A percentile compares a stretch with the other conserved stretches of the same genome.
phyloP scores from a whole-genome alignment of 53 echinoderm and acorn worm genomes.

The Astropecten irregularis region DNA sequence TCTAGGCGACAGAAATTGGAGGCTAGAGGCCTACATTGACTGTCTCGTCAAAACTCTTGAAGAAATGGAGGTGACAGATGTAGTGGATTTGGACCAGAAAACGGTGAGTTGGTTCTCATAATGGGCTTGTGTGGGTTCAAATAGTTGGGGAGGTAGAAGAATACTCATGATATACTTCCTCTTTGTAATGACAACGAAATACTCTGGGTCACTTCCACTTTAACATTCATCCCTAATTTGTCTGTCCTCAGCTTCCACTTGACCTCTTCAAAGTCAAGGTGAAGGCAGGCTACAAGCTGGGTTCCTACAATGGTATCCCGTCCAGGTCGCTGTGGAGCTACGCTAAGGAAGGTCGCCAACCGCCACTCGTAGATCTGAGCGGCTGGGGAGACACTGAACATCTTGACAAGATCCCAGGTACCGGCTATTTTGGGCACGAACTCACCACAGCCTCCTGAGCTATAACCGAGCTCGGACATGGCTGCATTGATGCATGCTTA shows the following conservation, averaged over 20 bases:
- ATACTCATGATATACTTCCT: no score
- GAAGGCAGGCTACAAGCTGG: slow-evolving; percentile 84
- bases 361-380: slow-evolving; percentile 77
- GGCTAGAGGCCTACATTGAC: slow-evolving; percentile 91
- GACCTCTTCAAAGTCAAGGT: slow-evolving; percentile 88
- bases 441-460: no score
- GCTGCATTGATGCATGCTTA: no score
- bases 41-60: slow-evolving; percentile 84
- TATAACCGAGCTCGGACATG: no score
- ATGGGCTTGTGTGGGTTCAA: no score
- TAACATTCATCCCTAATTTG: not conserved
- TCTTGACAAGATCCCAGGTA: not conserved
- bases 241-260: slow-evolving; percentile 68
- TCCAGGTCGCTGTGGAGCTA: slow-evolving; percentile 79
- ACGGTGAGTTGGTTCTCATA: slow-evolving; percentile 43
- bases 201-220: not conserved
- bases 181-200: no score
- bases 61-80: slow-evolving; percentile 74
- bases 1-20: slow-evolving; percentile 87
- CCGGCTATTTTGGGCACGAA: no score
- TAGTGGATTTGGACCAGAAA: slow-evolving; percentile 82
- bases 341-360: slow-evolving; percentile 57
- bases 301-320: slow-evolving; percentile 85
- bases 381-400: slow-evolving; percentile 50
- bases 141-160: no score